phyloP scores from a whole-genome alignment of 1,140 invertebrate genomes.

The Lepidotrigona ventralis region DNA sequence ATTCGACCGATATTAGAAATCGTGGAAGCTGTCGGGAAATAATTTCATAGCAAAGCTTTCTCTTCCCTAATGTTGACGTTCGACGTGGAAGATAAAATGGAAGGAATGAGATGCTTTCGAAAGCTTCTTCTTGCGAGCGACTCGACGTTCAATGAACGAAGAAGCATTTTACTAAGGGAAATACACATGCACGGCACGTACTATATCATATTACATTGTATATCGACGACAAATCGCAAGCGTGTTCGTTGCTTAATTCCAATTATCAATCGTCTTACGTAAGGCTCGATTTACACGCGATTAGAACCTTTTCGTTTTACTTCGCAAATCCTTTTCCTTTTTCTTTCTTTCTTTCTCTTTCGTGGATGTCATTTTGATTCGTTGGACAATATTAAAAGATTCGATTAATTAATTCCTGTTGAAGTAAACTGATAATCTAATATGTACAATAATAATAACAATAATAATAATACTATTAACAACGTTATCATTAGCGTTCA shows the following conservation, averaged over 20 bases:
- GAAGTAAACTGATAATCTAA: background rate
- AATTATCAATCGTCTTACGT: constrained; percentile 4
- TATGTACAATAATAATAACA: background rate
- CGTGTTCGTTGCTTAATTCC: constrained; percentile 18
- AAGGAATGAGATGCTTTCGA: background rate
- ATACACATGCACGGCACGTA: background rate
- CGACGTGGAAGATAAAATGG: background rate
- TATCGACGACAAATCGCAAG: constrained; percentile 6
- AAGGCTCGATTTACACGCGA: constrained; percentile 10
- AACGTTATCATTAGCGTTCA: background rate
- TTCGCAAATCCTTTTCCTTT: background rate
- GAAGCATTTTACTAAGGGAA: background rate
- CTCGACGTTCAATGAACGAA: background rate
- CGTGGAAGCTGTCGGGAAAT: background rate
- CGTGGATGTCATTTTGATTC: constrained; percentile 6
- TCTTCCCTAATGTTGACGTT: background rate
- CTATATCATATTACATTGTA: background rate
- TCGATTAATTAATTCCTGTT: background rate
- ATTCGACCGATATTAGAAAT: background rate
- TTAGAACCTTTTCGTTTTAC: constrained; percentile 13
- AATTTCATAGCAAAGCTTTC: background rate
- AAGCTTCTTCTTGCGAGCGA: background rate
- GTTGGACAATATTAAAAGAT: constrained; percentile 7
- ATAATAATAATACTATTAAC: background rate
- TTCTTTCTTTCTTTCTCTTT: background rate